Percentiles rank a stretch among this genome's conserved stretches.
Conservation (phyloP, 2,888 invertebrate species). For the Caenorhabditis auriculariae region DNA sequence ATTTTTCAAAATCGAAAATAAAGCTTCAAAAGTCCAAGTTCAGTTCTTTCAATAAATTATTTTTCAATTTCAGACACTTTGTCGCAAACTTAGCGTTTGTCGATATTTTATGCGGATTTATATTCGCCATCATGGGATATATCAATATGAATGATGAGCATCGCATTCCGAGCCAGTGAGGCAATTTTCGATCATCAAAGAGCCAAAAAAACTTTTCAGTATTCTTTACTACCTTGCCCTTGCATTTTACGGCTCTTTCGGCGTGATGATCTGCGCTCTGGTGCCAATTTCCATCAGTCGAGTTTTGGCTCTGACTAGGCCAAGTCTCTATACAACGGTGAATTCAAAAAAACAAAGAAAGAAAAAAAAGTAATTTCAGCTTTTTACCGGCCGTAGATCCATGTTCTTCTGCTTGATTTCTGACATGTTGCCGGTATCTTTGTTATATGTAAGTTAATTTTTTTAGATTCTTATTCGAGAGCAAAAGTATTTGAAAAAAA, state of each 20-base stretch:
- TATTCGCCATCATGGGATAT: slow-evolving; percentile 54
- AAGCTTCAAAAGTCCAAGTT: too few relatives aligned
- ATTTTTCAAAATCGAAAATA: too few relatives aligned
- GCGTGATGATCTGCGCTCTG: slow-evolving; percentile 53
- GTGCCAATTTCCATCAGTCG: slow-evolving; percentile 51
- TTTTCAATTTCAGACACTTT: slow-evolving; percentile 39
- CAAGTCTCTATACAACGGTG: slow-evolving; percentile 36
- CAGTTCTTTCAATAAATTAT: too few relatives aligned
- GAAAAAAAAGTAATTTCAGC: slow-evolving; percentile 25
- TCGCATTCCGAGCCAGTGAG: slow-evolving; percentile 30
- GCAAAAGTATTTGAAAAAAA: too few relatives aligned
- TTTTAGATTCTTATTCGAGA: too few relatives aligned
- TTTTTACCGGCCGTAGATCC: slow-evolving; percentile 39
- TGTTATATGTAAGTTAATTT: slow-evolving; percentile 34
- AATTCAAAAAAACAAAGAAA: not conserved
- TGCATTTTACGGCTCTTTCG: slow-evolving; percentile 57
- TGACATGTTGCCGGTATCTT: slow-evolving; percentile 42
- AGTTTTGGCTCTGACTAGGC: slow-evolving; percentile 41
- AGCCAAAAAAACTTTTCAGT: slow-evolving; percentile 1
- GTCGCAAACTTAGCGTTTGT: slow-evolving; percentile 53
- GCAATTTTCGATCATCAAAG: not conserved
- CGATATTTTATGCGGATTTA: slow-evolving; percentile 46
- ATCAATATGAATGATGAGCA: slow-evolving; percentile 43
- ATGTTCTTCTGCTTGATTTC: slow-evolving; percentile 43
- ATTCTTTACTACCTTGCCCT: slow-evolving; percentile 40